phyloP scores from a whole-genome alignment of 1,140 invertebrate species.

The Apocrypta bakeri region DNA sequence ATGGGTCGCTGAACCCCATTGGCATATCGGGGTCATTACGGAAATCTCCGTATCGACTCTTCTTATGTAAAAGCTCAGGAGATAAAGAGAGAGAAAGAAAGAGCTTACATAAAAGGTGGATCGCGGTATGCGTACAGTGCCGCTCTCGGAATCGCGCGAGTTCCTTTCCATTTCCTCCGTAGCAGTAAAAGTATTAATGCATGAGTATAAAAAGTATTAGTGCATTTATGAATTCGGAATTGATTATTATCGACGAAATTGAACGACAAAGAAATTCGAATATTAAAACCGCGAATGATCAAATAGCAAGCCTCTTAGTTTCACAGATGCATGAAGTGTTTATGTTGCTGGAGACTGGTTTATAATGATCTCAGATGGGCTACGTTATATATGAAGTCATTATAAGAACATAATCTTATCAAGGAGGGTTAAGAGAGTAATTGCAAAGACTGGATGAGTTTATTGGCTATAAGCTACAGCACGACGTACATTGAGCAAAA shows the following conservation, averaged over 20 bases:
- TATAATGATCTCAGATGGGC: neutral
- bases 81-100: too few relatives aligned
- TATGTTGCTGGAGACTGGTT: neutral
- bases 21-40: constrained; percentile 33
- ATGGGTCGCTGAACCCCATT: constrained; percentile 36
- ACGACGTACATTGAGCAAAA: neutral
- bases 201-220: neutral
- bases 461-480: neutral
- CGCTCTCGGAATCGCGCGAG: constrained; percentile 21
- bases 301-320: neutral
- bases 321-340: neutral
- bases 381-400: neutral
- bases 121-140: too few relatives aligned
- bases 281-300: neutral
- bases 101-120: constrained; percentile 42
- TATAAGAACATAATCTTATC: neutral
- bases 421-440: neutral
- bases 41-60: constrained; percentile 27
- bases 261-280: neutral
- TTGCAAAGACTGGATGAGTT: neutral
- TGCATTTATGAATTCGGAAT: too few relatives aligned
- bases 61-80: constrained; percentile 46
- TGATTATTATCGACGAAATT: constrained; percentile 14
- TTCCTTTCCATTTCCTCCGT: constrained; percentile 47
- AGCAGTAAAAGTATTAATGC: neutral